Evolutionary conservation across 2,888 invertebrate species (phyloP).

Genomic region (Scaptodrosophila latifasciaeformis): DNA sequence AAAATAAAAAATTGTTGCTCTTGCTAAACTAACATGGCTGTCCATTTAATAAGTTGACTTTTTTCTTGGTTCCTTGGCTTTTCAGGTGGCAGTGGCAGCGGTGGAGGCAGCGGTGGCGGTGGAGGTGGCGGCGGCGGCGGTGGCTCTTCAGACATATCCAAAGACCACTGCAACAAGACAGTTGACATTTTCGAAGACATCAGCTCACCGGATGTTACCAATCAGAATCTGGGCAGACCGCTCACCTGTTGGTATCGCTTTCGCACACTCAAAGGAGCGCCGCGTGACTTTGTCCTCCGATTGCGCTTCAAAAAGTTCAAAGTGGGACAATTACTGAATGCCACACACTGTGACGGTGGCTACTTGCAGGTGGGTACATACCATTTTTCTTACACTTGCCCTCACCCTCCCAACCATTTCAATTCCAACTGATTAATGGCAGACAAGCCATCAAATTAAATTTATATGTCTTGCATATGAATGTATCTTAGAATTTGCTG

Average conservation of each 20-base stretch:
- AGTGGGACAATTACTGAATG: constrained; percentile 90
- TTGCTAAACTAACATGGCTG: constrained; percentile 11
- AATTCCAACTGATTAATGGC: constrained; percentile 59
- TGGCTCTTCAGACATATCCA: constrained; percentile 72
- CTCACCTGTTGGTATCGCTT: constrained; percentile 94
- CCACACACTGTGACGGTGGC: constrained; percentile 90
- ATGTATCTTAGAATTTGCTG: constrained; percentile 10
- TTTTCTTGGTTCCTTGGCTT: constrained; percentile 10
- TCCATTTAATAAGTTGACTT: constrained; percentile 28
- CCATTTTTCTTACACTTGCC: background rate
- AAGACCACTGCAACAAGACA: constrained; percentile 94
- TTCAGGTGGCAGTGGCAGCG: constrained; percentile 57
- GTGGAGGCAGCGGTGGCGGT: constrained; percentile 40
- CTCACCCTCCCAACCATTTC: background rate
- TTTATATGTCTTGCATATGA: constrained; percentile 44
- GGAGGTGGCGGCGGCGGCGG: constrained; percentile 54
- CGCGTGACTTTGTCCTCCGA: constrained; percentile 92
- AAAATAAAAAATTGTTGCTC: too few relatives aligned
- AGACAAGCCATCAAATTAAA: constrained; percentile 60
- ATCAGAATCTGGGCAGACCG: constrained; percentile 88
- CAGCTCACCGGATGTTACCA: constrained; percentile 88
- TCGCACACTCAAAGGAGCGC: constrained; percentile 89
- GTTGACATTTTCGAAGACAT: constrained; percentile 95
- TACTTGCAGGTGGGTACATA: constrained; percentile 84
- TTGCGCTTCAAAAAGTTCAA: constrained; percentile 95